phyloP scores from a whole-genome alignment of 2,797 vertebrate species.

The Pantherophis vulpinus region DNA sequence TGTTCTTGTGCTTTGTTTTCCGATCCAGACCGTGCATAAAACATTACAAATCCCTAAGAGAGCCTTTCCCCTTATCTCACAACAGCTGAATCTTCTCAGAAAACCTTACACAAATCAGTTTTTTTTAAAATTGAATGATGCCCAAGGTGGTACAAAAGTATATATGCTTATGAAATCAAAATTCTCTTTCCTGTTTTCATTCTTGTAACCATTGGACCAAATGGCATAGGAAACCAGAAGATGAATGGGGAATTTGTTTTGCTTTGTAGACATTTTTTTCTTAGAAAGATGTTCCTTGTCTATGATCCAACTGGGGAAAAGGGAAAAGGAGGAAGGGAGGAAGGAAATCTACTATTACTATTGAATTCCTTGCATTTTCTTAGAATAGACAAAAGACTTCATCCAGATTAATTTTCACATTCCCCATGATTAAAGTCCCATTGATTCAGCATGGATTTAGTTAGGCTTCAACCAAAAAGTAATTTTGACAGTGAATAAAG shows the following conservation, averaged over 20 bases:
- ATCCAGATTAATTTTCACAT: not conserved
- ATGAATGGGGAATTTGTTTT: not conserved
- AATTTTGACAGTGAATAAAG: not conserved
- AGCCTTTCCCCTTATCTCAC: not conserved
- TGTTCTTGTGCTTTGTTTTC: not conserved
- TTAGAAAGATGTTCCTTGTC: not conserved
- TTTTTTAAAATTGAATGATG: not conserved
- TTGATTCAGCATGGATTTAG: not conserved
- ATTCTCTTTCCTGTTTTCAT: not conserved
- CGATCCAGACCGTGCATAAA: not conserved
- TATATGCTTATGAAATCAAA: not conserved
- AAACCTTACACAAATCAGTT: not conserved
- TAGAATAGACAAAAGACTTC: constrained; percentile 3
- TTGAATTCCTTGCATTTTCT: not conserved
- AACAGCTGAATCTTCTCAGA: not conserved
- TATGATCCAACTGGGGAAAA: not conserved
- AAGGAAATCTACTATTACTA: not conserved
- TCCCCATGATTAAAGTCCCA: not conserved
- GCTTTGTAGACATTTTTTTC: not conserved
- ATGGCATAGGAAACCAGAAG: not conserved
- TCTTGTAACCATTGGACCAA: not conserved
- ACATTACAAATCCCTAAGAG: not conserved
- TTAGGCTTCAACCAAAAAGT: not conserved
- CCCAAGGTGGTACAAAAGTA: not conserved
- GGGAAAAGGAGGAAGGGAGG: not conserved